phyloP scores from a whole-genome alignment of 2,113 vertebrate species.

The Entomyzon cyanotis region DNA sequence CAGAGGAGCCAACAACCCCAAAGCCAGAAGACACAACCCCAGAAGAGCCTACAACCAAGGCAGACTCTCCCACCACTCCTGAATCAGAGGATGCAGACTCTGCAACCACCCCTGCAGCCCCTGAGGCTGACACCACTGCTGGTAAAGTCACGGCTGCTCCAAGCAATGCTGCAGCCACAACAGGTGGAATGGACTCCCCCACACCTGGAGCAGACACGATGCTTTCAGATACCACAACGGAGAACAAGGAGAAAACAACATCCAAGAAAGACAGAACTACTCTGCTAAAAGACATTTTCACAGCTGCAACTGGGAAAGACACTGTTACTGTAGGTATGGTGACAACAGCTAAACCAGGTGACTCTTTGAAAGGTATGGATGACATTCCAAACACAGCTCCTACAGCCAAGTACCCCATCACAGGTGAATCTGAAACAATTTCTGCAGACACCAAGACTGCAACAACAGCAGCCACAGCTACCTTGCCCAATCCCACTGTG shows the following conservation, averaged over 20 bases:
- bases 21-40: background rate
- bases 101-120: background rate
- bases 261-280: constrained; percentile 2
- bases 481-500: background rate
- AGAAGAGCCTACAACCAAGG: background rate
- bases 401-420: background rate
- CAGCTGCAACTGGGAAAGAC: background rate
- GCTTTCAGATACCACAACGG: background rate
- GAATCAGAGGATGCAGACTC: too few species aligned
- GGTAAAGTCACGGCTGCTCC: background rate
- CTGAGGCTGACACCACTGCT: background rate
- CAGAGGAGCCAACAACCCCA: background rate
- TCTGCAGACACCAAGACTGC: background rate
- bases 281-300: background rate
- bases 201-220: background rate
- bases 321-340: background rate
- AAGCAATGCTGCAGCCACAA: background rate
- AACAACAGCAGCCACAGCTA: background rate
- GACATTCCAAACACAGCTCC: background rate
- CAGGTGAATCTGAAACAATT: background rate
- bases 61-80: too few species aligned
- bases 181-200: background rate
- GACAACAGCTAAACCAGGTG: background rate
- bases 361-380: background rate
- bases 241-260: background rate